These are phyloP conservation scores for Rotaria macrura DNA, from an alignment of 2,888 invertebrate species.

Conservation along the genomic window DNA sequence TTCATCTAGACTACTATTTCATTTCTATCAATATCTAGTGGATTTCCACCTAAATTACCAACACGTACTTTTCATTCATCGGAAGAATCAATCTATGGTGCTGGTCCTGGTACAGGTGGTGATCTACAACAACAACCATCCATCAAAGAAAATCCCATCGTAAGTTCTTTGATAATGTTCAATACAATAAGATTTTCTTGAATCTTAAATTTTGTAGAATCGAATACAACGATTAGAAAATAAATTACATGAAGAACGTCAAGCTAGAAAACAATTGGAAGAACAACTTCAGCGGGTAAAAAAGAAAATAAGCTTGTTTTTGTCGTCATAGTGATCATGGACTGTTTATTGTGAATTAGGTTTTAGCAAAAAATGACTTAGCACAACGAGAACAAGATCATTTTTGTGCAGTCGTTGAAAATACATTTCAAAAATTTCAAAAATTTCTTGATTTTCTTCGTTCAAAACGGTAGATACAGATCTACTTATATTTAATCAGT, in stretches of 20 bases:
- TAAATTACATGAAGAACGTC: conserved; percentile 5
- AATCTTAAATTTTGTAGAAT: not conserved
- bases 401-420: conserved; percentile 42
- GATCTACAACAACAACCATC: not conserved
- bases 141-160: not conserved
- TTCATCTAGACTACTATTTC: no score
- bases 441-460: conserved; percentile 46
- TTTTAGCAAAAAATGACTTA: conserved; percentile 18
- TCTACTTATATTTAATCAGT: no score
- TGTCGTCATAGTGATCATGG: not conserved
- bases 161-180: not conserved
- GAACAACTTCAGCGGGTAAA: conserved; percentile 13
- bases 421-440: conserved; percentile 47
- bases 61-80: not conserved
- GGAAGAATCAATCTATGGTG: not conserved
- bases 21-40: not conserved
- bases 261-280: conserved; percentile 18
- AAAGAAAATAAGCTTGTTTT: no score
- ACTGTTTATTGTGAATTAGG: not conserved
- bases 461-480: conserved; percentile 16
- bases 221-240: not conserved
- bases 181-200: not conserved
- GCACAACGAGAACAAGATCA: conserved; percentile 21
- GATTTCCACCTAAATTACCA: not conserved
- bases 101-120: not conserved